Evolutionary conservation across 1,140 invertebrate species (phyloP).

Genomic region (Drosophila fuyamai): DNA sequence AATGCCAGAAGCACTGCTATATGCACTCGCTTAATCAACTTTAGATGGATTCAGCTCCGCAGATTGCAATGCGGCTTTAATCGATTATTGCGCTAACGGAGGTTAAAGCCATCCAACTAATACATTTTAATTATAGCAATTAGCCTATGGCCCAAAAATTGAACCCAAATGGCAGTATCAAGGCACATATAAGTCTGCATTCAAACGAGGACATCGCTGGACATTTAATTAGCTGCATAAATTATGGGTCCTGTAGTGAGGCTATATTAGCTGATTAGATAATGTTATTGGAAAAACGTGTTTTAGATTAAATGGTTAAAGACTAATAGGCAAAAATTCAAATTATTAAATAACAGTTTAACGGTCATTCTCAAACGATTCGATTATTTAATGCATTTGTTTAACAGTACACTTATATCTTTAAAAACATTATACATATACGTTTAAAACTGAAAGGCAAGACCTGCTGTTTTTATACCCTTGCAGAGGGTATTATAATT

Average conservation of each 20-base stretch:
- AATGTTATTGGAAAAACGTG: constrained; percentile 9
- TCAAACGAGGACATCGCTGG: constrained; percentile 3
- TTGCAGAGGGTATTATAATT: too few species aligned
- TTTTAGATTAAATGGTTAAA: not conserved
- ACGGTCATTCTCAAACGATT: too few species aligned
- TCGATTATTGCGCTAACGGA: too few species aligned
- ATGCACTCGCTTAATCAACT: constrained; percentile 52
- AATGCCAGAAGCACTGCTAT: constrained; percentile 38
- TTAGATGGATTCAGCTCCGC: constrained; percentile 6
- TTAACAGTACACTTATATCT: too few species aligned
- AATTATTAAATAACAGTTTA: too few species aligned
- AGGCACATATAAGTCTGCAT: not conserved
- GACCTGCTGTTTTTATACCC: too few species aligned
- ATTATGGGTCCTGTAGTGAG: constrained; percentile 6
- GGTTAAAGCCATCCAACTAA: constrained; percentile 16
- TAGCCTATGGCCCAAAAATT: constrained; percentile 25
- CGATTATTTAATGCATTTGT: too few species aligned
- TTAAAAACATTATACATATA: too few species aligned
- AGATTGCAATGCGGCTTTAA: not conserved
- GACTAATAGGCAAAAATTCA: too few species aligned
- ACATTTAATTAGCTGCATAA: constrained; percentile 35
- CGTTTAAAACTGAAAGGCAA: too few species aligned
- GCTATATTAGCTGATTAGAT: constrained; percentile 24
- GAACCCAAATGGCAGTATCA: not conserved
- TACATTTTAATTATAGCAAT: constrained; percentile 28